Conservation (phyloP, 2,113 vertebrate species). For the Todiramphus chloris region DNA sequence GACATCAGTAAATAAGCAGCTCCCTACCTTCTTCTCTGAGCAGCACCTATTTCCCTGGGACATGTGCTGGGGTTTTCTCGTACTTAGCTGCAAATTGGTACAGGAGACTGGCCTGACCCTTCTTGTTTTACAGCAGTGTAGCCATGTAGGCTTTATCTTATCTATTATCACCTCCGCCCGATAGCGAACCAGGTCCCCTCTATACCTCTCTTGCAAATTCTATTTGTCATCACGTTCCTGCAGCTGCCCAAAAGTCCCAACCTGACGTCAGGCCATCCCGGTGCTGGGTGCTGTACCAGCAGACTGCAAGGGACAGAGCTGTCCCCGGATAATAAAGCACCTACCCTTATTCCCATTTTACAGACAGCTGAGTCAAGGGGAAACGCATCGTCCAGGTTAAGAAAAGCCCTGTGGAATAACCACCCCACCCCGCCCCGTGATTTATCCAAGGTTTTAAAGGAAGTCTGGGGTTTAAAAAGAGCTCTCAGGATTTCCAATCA, state of each 20-base stretch:
- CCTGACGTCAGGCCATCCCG: background rate
- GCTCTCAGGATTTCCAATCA: background rate
- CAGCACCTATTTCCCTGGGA: background rate
- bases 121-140: background rate
- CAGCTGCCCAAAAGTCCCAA: background rate
- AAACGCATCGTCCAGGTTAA: background rate
- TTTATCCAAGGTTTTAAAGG: conserved; percentile 28
- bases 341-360: background rate
- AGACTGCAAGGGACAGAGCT: background rate
- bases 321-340: background rate
- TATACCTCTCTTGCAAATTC: background rate
- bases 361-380: background rate
- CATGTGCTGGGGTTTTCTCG: background rate
- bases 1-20: conserved; percentile 27
- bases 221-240: background rate
- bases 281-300: background rate
- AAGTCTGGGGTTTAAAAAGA: background rate
- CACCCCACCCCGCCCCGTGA: background rate
- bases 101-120: background rate
- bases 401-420: background rate
- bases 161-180: conserved; percentile 30
- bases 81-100: conserved; percentile 33
- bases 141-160: conserved; percentile 38
- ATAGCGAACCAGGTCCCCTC: conserved; percentile 14
- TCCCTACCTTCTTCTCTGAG: background rate